phyloP scores from a whole-genome alignment of 2,888 invertebrate genomes.

The Habroteleia sp. region DNA sequence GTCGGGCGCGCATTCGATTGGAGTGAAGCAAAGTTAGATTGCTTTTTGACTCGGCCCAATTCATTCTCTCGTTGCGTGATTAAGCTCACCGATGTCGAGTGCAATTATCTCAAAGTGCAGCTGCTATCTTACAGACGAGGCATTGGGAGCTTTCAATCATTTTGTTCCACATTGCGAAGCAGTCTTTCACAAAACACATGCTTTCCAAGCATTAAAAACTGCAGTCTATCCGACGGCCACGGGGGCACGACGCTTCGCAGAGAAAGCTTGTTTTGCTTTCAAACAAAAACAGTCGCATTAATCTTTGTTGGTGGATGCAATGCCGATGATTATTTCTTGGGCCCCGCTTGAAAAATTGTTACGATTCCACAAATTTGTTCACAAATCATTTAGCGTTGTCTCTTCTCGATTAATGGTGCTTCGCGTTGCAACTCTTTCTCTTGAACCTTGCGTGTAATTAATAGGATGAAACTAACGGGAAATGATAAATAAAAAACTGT shows the following conservation, averaged over 20 bases:
- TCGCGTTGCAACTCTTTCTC: no score
- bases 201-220: slow-evolving; percentile 33
- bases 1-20: slow-evolving; percentile 65
- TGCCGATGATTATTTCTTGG: slow-evolving; percentile 8
- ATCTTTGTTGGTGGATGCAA: slow-evolving; percentile 10
- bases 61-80: slow-evolving; percentile 66
- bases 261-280: slow-evolving; percentile 20
- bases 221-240: slow-evolving; percentile 5
- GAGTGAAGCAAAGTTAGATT: slow-evolving; percentile 67
- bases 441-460: no score
- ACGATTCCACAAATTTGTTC: slow-evolving; percentile 4
- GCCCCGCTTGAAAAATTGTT: slow-evolving; percentile 9
- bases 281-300: slow-evolving; percentile 10
- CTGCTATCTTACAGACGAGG: slow-evolving; percentile 61
- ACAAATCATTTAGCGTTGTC: no score
- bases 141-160: slow-evolving; percentile 64
- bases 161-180: slow-evolving; percentile 60
- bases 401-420: no score
- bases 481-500: no score
- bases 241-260: neutral
- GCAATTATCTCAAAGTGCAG: slow-evolving; percentile 66
- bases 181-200: slow-evolving; percentile 38
- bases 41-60: slow-evolving; percentile 66
- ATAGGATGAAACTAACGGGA: no score
- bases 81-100: slow-evolving; percentile 64